A percentile compares a stretch with the other conserved stretches of the same genome.
phyloP scores from a whole-genome alignment of 1,140 invertebrate species.

The Panagrolaimus sp. region DNA sequence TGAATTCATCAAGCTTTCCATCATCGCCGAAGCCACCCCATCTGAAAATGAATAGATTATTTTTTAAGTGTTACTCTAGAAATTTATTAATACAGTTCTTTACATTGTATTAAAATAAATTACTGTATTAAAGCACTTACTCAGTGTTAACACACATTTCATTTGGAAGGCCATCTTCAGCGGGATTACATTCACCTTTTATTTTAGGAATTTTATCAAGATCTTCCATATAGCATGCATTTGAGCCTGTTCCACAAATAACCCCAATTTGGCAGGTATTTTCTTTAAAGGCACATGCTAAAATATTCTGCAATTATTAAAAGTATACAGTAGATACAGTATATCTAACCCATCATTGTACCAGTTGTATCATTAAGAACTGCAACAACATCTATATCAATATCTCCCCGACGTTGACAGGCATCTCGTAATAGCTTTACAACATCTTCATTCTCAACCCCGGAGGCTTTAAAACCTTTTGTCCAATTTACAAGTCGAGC shows the following conservation, averaged over 20 bases:
- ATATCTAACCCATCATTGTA: conserved; percentile 70
- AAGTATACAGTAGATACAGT: too few species aligned
- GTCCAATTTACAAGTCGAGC: conserved; percentile 88
- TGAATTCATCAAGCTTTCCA: conserved; percentile 76
- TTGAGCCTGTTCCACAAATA: conserved; percentile 73
- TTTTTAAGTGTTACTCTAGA: too few species aligned
- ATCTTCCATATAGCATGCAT: conserved; percentile 93
- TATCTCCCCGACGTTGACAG: conserved; percentile 63
- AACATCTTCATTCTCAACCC: conserved; percentile 80
- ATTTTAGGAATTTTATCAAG: conserved; percentile 70
- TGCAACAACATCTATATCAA: conserved; percentile 82
- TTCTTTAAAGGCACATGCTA: conserved; percentile 85
- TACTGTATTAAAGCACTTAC: conserved; percentile 90
- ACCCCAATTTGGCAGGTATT: conserved; percentile 79
- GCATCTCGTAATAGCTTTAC: conserved; percentile 76
- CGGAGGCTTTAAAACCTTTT: conserved; percentile 82
- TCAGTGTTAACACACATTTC: conserved; percentile 47
- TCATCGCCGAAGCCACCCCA: conserved; percentile 95
- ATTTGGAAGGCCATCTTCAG: conserved; percentile 65
- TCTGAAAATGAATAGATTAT: too few species aligned
- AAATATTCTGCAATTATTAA: too few species aligned
- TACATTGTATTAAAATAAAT: too few species aligned
- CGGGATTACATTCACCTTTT: conserved; percentile 69
- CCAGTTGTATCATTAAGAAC: conserved; percentile 95
- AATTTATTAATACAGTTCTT: too few species aligned